Percentiles rank a stretch among this genome's conserved stretches.
phyloP scores from a whole-genome alignment of 2,113 vertebrate species.

The Phyllopteryx taeniolatus region DNA sequence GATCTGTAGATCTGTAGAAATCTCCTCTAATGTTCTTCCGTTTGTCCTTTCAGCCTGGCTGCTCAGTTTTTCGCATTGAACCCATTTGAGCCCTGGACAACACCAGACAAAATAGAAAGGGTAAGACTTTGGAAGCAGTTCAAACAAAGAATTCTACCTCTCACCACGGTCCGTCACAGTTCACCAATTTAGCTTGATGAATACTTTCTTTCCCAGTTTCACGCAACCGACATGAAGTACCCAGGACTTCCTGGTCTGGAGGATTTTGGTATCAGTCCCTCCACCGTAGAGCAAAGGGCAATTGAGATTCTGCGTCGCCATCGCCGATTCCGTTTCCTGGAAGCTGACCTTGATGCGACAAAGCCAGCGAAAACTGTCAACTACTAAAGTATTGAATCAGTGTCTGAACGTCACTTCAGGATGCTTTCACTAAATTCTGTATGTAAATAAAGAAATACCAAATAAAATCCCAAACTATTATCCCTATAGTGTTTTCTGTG shows the following conservation, averaged over 20 bases:
- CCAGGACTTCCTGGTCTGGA: conserved; percentile 87
- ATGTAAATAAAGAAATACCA: conserved; percentile 70
- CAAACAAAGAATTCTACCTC: not conserved
- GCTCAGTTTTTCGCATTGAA: conserved; percentile 80
- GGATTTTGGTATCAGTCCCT: conserved; percentile 82
- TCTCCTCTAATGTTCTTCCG: not conserved
- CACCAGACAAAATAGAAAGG: conserved; percentile 88
- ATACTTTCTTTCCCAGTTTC: conserved; percentile 72
- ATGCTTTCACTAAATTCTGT: conserved; percentile 58
- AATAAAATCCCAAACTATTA: too few relatives aligned
- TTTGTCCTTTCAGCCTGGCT: conserved; percentile 69
- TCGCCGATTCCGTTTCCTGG: conserved; percentile 83
- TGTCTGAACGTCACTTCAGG: conserved; percentile 5
- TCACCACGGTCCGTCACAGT: not conserved
- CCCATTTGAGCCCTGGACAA: conserved; percentile 88
- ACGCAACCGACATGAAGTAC: conserved; percentile 82
- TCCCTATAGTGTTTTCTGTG: not conserved
- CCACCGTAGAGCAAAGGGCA: conserved; percentile 83
- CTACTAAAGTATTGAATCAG: conserved; percentile 52
- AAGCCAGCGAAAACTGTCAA: conserved; percentile 82
- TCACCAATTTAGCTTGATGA: not conserved
- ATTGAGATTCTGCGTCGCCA: conserved; percentile 90
- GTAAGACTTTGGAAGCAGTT: conserved; percentile 58
- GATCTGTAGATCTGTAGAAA: not conserved
- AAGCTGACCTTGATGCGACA: conserved; percentile 78